Evolutionary conservation across 2,797 vertebrate genomes (phyloP), one percentile per base, ranked within the genome.

Genomic region (Oryzias sinensis): DNA sequence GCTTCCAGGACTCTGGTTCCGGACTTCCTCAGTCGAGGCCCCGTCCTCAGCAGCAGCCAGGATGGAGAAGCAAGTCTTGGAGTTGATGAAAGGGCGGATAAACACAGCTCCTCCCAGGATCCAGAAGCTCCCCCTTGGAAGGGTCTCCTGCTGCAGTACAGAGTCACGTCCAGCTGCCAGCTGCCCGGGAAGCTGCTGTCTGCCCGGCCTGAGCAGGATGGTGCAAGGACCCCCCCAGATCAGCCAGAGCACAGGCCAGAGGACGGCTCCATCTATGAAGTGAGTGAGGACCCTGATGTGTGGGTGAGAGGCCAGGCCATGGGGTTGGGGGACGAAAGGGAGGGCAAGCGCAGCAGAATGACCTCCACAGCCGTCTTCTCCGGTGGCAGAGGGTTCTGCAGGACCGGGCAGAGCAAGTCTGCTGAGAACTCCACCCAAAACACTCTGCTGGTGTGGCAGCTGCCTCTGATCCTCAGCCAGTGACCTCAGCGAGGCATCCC

Each of bases 251-350:
- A 94, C 77, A 81, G 91, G 0, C 92, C 91, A 13, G 95, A 97
- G 80, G 94, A 96, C 0, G 92, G 95, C 6, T 96, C 95, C 70
- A 94, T 97, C 82, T 97, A 96, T 0, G 95, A 96, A 81, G 90
- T 96, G 86, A 94, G 89, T 0, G 95, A 94, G 0, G 95, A 96
- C 71, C 95, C 96, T 0, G 93, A 95, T 0, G 81, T 96, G 47
- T 96, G 95, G 95, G 94, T 95, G n/a, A 89, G 93, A 27, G 93
- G 90, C 42, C 85, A 3, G 81, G 29, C 72, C 0, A 6, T 56
- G 54, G 72, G 76, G 2, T 5, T 7, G 56, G 62, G 59, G 4
- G 68, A 9, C 22, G 77, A 80, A 11, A 70, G 68, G 4, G 58
- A 70, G n/a, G 40, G 44, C 49, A 90, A 90, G 45, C 93, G 92